These are phyloP conservation scores for Cheilosia vernalis DNA, from an alignment of 2,888 invertebrate genomes.

Conservation along the genomic window DNA sequence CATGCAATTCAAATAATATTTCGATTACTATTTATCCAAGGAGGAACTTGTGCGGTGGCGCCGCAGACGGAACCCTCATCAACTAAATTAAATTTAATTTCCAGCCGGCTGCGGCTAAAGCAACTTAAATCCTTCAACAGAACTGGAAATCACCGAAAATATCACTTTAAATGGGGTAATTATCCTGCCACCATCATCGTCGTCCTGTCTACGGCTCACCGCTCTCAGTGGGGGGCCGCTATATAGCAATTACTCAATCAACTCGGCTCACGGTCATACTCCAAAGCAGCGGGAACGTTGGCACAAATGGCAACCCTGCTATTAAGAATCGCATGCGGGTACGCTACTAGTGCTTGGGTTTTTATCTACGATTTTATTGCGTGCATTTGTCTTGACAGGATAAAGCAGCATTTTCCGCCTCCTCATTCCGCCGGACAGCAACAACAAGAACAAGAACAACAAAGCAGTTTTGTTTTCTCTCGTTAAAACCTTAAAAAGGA, in stretches of 20 bases:
- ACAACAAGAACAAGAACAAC: neutral
- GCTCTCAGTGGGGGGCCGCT: slow-evolving; percentile 9
- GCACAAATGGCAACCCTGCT: slow-evolving; percentile 18
- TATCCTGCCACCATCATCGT: slow-evolving; percentile 57
- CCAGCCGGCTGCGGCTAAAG: neutral
- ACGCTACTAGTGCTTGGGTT: slow-evolving; percentile 48
- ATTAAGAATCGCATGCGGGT: slow-evolving; percentile 65
- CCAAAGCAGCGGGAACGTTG: slow-evolving; percentile 2
- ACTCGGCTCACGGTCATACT: slow-evolving; percentile 53
- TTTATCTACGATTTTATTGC: slow-evolving; percentile 71
- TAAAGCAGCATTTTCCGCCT: slow-evolving; percentile 36
- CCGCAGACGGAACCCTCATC: neutral
- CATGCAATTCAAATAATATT: slow-evolving; percentile 42
- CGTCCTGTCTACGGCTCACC: slow-evolving; percentile 3
- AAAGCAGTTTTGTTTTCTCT: slow-evolving; percentile 10
- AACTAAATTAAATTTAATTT: slow-evolving; percentile 44
- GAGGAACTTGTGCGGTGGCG: neutral
- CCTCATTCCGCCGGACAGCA: neutral
- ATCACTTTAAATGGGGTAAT: slow-evolving; percentile 55
- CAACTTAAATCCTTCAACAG: slow-evolving; percentile 26
- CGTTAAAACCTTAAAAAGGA: slow-evolving; percentile 10
- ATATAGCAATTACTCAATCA: slow-evolving; percentile 70
- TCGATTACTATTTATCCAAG: slow-evolving; percentile 17
- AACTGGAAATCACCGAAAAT: slow-evolving; percentile 50
- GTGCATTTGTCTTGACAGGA: slow-evolving; percentile 72